A percentile compares a stretch with the other conserved stretches of the same genome.
Conservation (phyloP, 1,140 invertebrate genomes). For the Heliconius nattereri region DNA sequence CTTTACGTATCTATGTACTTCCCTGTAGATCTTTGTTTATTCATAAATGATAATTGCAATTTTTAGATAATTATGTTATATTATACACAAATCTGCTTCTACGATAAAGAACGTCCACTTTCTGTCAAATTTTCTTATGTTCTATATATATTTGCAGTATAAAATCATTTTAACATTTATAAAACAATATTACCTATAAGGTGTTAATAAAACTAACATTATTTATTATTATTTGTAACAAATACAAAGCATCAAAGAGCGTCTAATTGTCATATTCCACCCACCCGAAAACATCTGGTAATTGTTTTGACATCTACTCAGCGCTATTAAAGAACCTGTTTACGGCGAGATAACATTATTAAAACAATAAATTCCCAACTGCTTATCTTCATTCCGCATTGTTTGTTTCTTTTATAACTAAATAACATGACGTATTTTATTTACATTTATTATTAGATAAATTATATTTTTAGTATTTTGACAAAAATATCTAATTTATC, state of each 20-base stretch:
- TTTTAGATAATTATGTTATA: neutral
- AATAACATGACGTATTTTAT: neutral
- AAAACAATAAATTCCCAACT: neutral
- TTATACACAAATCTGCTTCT: neutral
- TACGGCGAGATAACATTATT: conserved; percentile 23
- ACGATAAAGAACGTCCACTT: neutral
- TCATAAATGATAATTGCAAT: neutral
- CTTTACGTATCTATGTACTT: conserved; percentile 5
- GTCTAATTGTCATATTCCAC: neutral
- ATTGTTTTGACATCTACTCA: conserved; percentile 29
- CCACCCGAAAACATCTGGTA: neutral
- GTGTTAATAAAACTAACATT: neutral
- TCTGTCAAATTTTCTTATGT: too few species aligned
- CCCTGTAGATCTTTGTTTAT: conserved; percentile 2
- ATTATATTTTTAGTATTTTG: too few species aligned
- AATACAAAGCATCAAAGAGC: neutral
- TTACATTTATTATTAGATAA: too few species aligned
- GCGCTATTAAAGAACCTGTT: conserved; percentile 32
- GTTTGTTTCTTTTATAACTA: neutral
- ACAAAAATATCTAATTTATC: too few species aligned
- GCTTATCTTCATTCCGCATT: conserved; percentile 7
- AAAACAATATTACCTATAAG: neutral
- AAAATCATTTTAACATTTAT: neutral
- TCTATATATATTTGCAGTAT: too few species aligned
- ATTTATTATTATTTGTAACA: neutral